Evolutionary conservation across 2,797 vertebrate genomes (phyloP).

Genomic region (Podargus strigoides): DNA sequence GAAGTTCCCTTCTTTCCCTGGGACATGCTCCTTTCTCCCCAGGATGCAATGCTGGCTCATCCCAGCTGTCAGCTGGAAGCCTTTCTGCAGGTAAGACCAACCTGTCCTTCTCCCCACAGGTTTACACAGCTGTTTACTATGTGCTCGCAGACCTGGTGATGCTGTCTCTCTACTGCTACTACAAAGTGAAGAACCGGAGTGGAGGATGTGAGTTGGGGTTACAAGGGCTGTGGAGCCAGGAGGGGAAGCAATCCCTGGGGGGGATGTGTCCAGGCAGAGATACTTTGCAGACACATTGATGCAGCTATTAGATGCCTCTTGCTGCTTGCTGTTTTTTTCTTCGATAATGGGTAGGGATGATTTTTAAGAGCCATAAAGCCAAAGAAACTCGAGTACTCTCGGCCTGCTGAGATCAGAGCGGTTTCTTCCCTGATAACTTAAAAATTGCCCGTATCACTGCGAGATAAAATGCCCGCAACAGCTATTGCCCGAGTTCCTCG

Average conservation of each 20-base stretch:
- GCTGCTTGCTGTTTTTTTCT: neutral
- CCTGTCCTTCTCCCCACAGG: constrained; percentile 33
- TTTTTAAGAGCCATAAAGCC: neutral
- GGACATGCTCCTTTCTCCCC: neutral
- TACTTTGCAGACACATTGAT: fast-evolving
- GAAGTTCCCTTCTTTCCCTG: neutral
- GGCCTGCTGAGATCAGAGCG: neutral
- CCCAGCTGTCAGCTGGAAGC: neutral
- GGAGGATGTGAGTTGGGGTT: constrained; percentile 27
- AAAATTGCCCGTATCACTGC: neutral
- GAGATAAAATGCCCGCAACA: neutral
- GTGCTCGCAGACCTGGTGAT: constrained; percentile 87
- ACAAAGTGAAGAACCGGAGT: constrained; percentile 73
- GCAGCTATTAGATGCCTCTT: neutral
- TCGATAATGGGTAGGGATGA: neutral
- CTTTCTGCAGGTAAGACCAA: neutral
- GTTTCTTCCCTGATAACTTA: neutral
- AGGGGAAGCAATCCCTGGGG: neutral
- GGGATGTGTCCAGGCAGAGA: neutral
- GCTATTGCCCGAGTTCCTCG: neutral
- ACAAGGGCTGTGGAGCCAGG: fast-evolving
- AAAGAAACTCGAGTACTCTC: neutral
- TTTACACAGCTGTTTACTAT: constrained; percentile 92
- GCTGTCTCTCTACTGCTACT: constrained; percentile 85
- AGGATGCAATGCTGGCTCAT: neutral